Evolutionary conservation across 2,113 vertebrate species (phyloP), one percentile per base, ranked within the genome.

Genomic region (Chlamydotis undulata): DNA sequence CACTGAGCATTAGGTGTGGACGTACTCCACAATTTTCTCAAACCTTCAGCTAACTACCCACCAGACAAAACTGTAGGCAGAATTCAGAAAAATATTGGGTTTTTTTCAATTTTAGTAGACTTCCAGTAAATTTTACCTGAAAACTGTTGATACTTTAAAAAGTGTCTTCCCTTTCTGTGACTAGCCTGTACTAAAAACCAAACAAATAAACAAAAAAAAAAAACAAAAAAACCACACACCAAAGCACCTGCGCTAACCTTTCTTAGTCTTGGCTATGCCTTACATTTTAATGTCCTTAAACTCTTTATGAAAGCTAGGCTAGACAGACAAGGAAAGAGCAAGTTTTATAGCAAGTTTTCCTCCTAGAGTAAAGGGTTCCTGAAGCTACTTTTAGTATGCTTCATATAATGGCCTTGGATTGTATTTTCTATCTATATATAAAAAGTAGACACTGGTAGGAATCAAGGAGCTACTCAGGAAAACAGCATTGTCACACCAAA

Each of bases 1-100:
- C 4, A 12, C 6, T 0, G 7, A 64, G 7, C 0, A 0, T 24
- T 53, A 6, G 1, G 3, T 24, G 10, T 49, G 12, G 23, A 28
- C 9, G 1, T 4, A 8, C 7, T 4, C 12, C 1, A 0, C 1
- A 0, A 3, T 23, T 57, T 59, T 76, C 59, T 56, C 29, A 57
- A 87, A 19, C 14, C 19, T 61, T 65, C 21, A 53, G 22, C 22
- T 67, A 25, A 33, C 16, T 31, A 17, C 35, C 39, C 9, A 3
- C 10, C 39, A 21, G 12, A 49, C 6, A 29, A 19, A 74, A 56
- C 7, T 4, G 3, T 1, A 68, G 26, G 31, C 13, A 33, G 17
- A 90, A 28, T 37, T 78, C 39, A 56, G 17, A 84, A 17, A 7
- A 2, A 15, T 0, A 8, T 25, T 3, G 24, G 7, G 0, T 2